phyloP scores from a whole-genome alignment of 2,113 vertebrate species.

The Gasterosteus nipponicus region DNA sequence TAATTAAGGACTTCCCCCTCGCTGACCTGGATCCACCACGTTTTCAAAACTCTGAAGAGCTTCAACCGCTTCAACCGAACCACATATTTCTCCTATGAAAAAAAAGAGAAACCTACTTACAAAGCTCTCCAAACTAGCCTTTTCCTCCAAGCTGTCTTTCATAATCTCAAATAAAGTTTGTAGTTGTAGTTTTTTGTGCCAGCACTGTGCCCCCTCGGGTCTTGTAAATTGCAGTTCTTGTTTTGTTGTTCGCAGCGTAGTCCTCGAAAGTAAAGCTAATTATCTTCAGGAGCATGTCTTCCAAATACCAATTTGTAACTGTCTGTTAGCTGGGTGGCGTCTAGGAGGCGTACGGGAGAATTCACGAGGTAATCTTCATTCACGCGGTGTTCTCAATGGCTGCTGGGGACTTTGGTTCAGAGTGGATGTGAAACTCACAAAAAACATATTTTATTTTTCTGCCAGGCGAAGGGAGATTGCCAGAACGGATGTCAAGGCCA shows the following conservation, averaged over 20 bases:
- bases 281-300: constrained; percentile 66
- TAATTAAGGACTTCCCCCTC: neutral
- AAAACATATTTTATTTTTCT: constrained; percentile 49
- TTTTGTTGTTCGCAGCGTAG: constrained; percentile 67
- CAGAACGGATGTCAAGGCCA: constrained; percentile 54
- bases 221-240: constrained; percentile 48
- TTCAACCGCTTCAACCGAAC: neutral
- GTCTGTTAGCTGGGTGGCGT: constrained; percentile 64
- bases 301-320: constrained; percentile 66
- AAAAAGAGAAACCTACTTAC: neutral
- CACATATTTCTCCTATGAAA: neutral
- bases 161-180: constrained; percentile 55
- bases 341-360: constrained; percentile 62
- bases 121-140: constrained; percentile 1
- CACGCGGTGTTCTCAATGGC: constrained; percentile 49
- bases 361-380: constrained; percentile 66
- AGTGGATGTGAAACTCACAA: constrained; percentile 41
- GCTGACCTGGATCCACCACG: neutral
- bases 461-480: constrained; percentile 44
- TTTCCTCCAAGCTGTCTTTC: constrained; percentile 20
- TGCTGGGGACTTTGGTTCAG: constrained; percentile 60
- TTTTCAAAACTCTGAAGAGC: neutral
- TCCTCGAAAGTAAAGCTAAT: constrained; percentile 73
- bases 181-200: constrained; percentile 34
- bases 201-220: constrained; percentile 48